phyloP scores from a whole-genome alignment of 2,113 vertebrate genomes.

The Entosphenus tridentatus region DNA sequence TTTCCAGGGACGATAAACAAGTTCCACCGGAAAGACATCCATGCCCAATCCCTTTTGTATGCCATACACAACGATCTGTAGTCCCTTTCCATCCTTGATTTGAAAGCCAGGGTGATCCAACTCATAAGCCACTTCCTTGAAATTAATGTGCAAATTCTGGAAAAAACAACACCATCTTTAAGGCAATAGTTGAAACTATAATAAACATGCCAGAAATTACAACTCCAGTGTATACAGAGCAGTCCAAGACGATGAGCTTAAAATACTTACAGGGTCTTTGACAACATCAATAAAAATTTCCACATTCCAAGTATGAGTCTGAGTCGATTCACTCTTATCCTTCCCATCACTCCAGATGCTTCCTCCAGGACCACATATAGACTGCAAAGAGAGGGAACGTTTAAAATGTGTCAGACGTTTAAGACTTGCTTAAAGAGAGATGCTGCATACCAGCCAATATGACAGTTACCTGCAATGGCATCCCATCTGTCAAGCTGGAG shows the following conservation, averaged over 20 bases:
- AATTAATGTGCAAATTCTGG: constrained; percentile 82
- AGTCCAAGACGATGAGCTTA: no score
- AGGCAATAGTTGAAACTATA: neutral
- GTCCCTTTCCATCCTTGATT: constrained; percentile 85
- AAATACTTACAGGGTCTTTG: constrained; percentile 64
- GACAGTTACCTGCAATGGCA: constrained; percentile 52
- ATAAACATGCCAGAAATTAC: neutral
- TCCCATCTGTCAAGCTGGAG: constrained; percentile 72
- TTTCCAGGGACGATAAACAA: constrained; percentile 94
- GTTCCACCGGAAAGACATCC: constrained; percentile 86
- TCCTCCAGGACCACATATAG: constrained; percentile 78
- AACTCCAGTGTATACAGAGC: neutral
- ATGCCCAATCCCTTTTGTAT: constrained; percentile 79
- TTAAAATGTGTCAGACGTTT: no score
- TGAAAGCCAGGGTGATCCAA: constrained; percentile 79
- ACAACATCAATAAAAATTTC: constrained; percentile 93
- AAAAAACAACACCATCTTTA: constrained; percentile 11
- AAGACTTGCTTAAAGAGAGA: no score
- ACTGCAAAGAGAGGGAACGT: constrained; percentile 22
- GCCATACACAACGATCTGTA: constrained; percentile 86
- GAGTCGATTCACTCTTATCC: constrained; percentile 74
- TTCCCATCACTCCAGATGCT: constrained; percentile 98
- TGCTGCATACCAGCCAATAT: no score
- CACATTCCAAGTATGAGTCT: constrained; percentile 90
- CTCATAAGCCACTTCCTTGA: constrained; percentile 96